A percentile compares a stretch with the other conserved stretches of the same genome.
These are phyloP conservation scores for Iselma pallidipennis DNA, from an alignment of 2,888 invertebrate species.

Conservation along the genomic window DNA sequence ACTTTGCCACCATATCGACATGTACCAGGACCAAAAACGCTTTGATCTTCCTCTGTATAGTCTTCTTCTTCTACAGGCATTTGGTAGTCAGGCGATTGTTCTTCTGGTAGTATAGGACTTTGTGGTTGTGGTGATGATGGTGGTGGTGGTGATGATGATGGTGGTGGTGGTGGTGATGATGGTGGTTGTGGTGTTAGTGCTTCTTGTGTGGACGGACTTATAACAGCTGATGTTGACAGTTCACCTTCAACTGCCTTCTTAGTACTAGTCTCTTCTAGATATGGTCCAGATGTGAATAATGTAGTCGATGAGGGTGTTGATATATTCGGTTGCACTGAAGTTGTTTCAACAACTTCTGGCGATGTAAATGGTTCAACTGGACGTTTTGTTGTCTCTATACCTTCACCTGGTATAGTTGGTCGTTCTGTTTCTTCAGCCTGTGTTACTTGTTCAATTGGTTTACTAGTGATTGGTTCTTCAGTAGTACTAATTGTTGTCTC, in stretches of 20 bases:
- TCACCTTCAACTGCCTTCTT: slow-evolving; percentile 39
- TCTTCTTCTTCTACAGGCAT: slow-evolving; percentile 63
- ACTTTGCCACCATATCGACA: slow-evolving; percentile 91
- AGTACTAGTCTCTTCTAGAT: slow-evolving; percentile 26
- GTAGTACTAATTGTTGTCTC: not conserved
- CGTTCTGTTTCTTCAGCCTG: slow-evolving; percentile 2
- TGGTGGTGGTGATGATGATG: no score
- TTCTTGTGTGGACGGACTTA: slow-evolving; percentile 30
- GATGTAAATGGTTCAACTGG: slow-evolving; percentile 12
- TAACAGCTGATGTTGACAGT: slow-evolving; percentile 44
- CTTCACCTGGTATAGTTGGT: slow-evolving; percentile 17
- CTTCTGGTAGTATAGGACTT: slow-evolving; percentile 38
- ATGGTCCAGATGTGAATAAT: slow-evolving; percentile 33
- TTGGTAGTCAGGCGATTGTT: slow-evolving; percentile 48
- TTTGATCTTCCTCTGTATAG: slow-evolving; percentile 77
- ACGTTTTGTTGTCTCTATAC: slow-evolving; percentile 12
- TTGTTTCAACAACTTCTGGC: not conserved
- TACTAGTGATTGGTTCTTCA: not conserved
- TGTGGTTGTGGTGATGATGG: slow-evolving; percentile 19
- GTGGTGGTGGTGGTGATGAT: slow-evolving; percentile 19
- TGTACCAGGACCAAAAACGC: slow-evolving; percentile 83
- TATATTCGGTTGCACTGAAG: not conserved
- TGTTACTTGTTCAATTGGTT: not conserved
- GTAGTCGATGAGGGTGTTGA: not conserved
- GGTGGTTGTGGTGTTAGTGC: slow-evolving; percentile 6